phyloP scores from a whole-genome alignment of 2,113 vertebrate species.

The Lasiurus borealis region DNA sequence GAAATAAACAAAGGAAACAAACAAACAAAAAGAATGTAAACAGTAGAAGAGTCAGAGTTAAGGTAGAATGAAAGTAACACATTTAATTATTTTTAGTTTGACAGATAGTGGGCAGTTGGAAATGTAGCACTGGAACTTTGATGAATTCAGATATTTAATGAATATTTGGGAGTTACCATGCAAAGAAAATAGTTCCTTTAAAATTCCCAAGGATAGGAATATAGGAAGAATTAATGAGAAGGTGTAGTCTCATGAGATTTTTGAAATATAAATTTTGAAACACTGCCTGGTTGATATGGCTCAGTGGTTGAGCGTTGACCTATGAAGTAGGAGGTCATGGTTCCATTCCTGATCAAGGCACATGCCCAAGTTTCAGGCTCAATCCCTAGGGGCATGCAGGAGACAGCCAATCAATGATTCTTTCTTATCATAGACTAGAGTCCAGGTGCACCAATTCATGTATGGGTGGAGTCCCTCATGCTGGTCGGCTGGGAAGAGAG shows the following conservation, averaged over 20 bases:
- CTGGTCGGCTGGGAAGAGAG: no score
- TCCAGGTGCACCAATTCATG: no score
- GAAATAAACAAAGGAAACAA: no score
- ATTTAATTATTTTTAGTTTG: background rate
- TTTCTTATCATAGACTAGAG: no score
- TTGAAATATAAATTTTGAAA: slow-evolving; percentile 21
- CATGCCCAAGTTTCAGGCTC: no score
- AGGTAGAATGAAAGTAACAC: background rate
- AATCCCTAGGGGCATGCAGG: no score
- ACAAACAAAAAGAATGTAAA: background rate
- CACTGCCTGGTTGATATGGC: no score
- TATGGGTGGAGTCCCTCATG: no score
- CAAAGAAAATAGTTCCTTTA: background rate
- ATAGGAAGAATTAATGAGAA: slow-evolving; percentile 19
- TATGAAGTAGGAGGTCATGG: no score
- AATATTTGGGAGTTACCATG: background rate
- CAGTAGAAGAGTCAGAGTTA: background rate
- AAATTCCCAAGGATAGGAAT: background rate
- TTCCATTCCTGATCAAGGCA: no score
- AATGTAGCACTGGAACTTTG: background rate
- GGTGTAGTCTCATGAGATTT: background rate
- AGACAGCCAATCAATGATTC: no score
- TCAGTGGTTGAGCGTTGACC: no score
- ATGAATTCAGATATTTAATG: slow-evolving; percentile 31
- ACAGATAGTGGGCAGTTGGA: background rate